These are phyloP conservation scores for Nasonia vitripennis DNA, from an alignment of 1,140 invertebrate species.

Conservation along the genomic window DNA sequence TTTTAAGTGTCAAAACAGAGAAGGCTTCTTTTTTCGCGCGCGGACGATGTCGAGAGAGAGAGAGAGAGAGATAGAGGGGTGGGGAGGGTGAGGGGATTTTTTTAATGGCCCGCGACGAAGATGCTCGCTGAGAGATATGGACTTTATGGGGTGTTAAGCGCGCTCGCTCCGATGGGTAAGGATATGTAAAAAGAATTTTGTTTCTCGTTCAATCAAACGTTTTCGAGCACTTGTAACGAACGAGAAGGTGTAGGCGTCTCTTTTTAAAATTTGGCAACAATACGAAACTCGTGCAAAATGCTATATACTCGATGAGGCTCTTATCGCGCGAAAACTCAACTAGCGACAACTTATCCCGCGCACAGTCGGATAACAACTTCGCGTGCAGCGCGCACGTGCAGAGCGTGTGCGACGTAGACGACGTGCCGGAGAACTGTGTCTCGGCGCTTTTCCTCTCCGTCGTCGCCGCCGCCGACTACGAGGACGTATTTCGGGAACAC, in stretches of 20 bases:
- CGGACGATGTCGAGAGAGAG: too few species aligned
- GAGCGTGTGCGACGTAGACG: constrained; percentile 12
- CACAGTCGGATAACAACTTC: too few species aligned
- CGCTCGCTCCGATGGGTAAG: too few species aligned
- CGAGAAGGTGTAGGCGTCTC: background rate
- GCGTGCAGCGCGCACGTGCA: background rate
- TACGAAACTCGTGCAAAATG: too few species aligned
- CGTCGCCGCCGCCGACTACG: background rate
- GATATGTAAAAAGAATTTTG: too few species aligned
- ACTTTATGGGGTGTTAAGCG: background rate
- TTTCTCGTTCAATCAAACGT: too few species aligned
- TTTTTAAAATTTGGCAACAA: too few species aligned
- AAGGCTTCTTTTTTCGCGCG: background rate
- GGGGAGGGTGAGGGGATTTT: too few species aligned
- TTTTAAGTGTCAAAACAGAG: constrained; percentile 3
- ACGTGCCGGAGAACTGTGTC: background rate
- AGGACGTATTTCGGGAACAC: constrained; percentile 37
- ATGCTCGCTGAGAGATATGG: background rate
- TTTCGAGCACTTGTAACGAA: background rate
- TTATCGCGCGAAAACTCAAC: background rate
- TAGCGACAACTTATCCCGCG: background rate
- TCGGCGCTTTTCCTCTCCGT: background rate
- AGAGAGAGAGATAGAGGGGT: too few species aligned
- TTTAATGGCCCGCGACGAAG: background rate
- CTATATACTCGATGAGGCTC: background rate